Percentiles rank a stretch among this genome's conserved stretches.
phyloP scores from a whole-genome alignment of 2,888 invertebrate genomes.

The Phalera bucephala region DNA sequence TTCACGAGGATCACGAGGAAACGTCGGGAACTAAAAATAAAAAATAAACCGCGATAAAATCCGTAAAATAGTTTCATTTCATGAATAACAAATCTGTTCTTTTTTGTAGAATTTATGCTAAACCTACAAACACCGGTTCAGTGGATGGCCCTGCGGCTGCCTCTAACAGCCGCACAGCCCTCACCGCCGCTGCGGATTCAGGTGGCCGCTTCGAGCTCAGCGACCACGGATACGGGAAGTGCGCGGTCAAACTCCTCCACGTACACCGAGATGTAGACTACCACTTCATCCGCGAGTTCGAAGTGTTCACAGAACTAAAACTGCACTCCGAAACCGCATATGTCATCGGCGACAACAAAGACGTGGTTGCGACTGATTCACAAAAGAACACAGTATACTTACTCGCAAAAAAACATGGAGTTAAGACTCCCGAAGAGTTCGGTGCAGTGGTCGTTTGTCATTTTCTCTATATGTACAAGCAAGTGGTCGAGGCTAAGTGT shows the following conservation, averaged over 20 bases:
- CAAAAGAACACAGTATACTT: slow-evolving; percentile 93
- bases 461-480: slow-evolving; percentile 89
- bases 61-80: too few relatives aligned
- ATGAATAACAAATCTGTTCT: not conserved
- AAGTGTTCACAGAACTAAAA: slow-evolving; percentile 87
- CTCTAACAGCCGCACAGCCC: slow-evolving; percentile 33
- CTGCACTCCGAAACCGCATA: slow-evolving; percentile 88
- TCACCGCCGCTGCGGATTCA: slow-evolving; percentile 68
- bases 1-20: too few relatives aligned
- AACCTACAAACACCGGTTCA: slow-evolving; percentile 71
- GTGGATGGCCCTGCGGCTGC: slow-evolving; percentile 37
- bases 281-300: slow-evolving; percentile 89
- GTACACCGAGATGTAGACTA: slow-evolving; percentile 86
- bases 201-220: slow-evolving; percentile 84
- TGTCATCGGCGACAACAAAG: slow-evolving; percentile 88
- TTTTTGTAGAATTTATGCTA: slow-evolving; percentile 72
- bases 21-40: too few relatives aligned
- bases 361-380: slow-evolving; percentile 91
- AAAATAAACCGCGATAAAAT: too few relatives aligned
- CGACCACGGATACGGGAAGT: slow-evolving; percentile 89
- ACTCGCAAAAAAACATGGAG: slow-evolving; percentile 89
- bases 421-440: slow-evolving; percentile 90
- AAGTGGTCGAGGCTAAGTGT: slow-evolving; percentile 87
- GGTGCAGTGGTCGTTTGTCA: slow-evolving; percentile 88
- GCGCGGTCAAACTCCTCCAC: slow-evolving; percentile 88